phyloP scores from a whole-genome alignment of 2,888 invertebrate species.

The Acleris cristana region DNA sequence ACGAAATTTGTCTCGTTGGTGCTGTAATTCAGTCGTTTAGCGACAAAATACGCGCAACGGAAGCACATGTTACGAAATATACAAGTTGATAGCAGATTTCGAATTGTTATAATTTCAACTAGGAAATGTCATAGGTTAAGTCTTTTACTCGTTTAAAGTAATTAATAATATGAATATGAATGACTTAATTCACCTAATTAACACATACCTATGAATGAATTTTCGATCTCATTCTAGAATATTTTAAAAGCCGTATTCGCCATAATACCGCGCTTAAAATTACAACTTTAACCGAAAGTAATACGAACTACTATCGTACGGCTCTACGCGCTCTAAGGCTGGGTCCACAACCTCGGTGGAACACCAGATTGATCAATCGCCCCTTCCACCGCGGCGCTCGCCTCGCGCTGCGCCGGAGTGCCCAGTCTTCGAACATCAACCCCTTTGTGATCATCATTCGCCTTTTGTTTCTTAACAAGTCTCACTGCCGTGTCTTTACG shows the following conservation, averaged over 20 bases:
- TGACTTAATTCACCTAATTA: too few relatives aligned
- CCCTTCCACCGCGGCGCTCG: constrained; percentile 54
- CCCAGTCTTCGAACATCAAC: constrained; percentile 47
- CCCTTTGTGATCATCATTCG: constrained; percentile 56
- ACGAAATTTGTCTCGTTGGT: constrained; percentile 48
- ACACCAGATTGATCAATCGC: constrained; percentile 54
- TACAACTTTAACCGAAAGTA: not conserved
- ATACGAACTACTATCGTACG: not conserved
- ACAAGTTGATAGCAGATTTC: not conserved
- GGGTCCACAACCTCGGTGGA: constrained; percentile 42
- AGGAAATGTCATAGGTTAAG: too few relatives aligned
- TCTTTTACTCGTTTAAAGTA: too few relatives aligned
- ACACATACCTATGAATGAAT: too few relatives aligned
- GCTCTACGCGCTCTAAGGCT: constrained; percentile 20
- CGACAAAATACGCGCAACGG: constrained; percentile 3
- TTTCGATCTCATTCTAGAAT: too few relatives aligned
- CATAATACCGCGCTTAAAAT: too few relatives aligned
- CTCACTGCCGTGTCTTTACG: constrained; percentile 24
- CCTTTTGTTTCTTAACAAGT: constrained; percentile 50
- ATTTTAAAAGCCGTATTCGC: too few relatives aligned
- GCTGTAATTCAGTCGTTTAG: constrained; percentile 49
- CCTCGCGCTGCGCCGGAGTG: constrained; percentile 50
- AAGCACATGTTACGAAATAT: not conserved
- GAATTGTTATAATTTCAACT: too few relatives aligned
- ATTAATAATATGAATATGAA: too few relatives aligned